These are phyloP conservation scores for Toxotes chatareus DNA, from an alignment of 2,113 vertebrate genomes.

Conservation along the genomic window DNA sequence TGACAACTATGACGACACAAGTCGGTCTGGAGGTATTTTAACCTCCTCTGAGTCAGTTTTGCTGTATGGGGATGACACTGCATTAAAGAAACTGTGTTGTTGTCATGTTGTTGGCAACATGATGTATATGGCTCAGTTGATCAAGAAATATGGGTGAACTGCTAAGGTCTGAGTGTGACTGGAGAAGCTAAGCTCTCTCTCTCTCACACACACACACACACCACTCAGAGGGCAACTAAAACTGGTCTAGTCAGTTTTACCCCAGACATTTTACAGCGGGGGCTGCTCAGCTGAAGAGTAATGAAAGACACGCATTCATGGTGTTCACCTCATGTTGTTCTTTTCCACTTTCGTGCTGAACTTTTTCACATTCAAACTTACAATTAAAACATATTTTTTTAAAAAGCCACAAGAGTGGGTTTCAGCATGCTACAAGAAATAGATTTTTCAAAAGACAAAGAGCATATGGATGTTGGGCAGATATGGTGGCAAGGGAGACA, in stretches of 20 bases:
- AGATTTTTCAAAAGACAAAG: not conserved
- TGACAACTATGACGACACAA: not conserved
- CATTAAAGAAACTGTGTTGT: not conserved
- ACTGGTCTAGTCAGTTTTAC: constrained; percentile 36
- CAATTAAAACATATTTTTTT: not conserved
- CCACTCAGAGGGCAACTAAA: not conserved
- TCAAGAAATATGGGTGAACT: not conserved
- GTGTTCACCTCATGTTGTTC: not conserved
- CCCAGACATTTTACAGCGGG: not conserved
- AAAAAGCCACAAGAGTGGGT: not conserved
- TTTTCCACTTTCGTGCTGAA: constrained; percentile 9
- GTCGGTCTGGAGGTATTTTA: not conserved
- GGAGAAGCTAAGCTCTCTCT: constrained; percentile 1
- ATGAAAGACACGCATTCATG: constrained; percentile 55
- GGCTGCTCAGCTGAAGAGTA: constrained; percentile 1
- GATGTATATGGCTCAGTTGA: not conserved
- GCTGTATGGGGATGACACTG: not conserved
- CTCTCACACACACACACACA: not conserved
- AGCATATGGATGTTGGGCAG: not conserved
- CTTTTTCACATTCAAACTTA: not conserved
- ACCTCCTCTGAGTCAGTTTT: not conserved
- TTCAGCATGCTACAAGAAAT: not conserved
- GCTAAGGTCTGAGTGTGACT: not conserved
- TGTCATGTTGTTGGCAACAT: not conserved
- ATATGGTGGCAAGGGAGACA: not conserved